These are phyloP conservation scores for Petroica traversi DNA, from an alignment of 2,113 vertebrate species.

Conservation along the genomic window DNA sequence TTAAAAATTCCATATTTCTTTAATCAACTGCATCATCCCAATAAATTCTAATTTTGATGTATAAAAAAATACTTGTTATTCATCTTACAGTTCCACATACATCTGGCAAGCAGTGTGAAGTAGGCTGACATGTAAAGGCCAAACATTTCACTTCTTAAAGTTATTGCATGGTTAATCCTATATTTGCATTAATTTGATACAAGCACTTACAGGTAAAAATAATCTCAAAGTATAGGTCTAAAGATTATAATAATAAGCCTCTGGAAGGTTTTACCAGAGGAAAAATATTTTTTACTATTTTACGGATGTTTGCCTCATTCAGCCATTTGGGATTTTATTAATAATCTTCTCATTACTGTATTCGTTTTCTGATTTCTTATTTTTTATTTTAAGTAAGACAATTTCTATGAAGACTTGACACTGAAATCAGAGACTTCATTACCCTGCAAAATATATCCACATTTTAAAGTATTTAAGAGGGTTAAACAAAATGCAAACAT, in stretches of 20 bases:
- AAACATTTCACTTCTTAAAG: slow-evolving; percentile 14
- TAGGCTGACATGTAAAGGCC: background rate
- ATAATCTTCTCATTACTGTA: slow-evolving; percentile 60
- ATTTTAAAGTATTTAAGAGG: slow-evolving; percentile 75
- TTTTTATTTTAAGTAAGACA: slow-evolving; percentile 63
- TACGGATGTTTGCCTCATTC: slow-evolving; percentile 23
- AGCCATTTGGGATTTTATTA: slow-evolving; percentile 65
- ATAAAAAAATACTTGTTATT: background rate
- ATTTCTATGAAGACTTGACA: slow-evolving; percentile 61
- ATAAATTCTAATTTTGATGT: background rate
- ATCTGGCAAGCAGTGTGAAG: background rate
- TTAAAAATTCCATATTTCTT: background rate
- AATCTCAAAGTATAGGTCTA: background rate
- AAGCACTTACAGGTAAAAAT: slow-evolving; percentile 30
- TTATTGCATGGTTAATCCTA: slow-evolving; percentile 24
- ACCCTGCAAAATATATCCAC: slow-evolving; percentile 66
- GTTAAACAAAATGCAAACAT: slow-evolving; percentile 83
- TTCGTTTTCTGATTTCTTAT: slow-evolving; percentile 60
- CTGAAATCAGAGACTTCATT: slow-evolving; percentile 70
- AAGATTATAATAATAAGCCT: slow-evolving; percentile 14
- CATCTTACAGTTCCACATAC: background rate
- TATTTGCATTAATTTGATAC: slow-evolving; percentile 30
- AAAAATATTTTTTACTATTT: slow-evolving; percentile 13
- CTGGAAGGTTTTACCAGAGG: slow-evolving; percentile 27
- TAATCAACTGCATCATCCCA: background rate